phyloP scores from a whole-genome alignment of 2,888 invertebrate genomes.

The Epirrita christyi region DNA sequence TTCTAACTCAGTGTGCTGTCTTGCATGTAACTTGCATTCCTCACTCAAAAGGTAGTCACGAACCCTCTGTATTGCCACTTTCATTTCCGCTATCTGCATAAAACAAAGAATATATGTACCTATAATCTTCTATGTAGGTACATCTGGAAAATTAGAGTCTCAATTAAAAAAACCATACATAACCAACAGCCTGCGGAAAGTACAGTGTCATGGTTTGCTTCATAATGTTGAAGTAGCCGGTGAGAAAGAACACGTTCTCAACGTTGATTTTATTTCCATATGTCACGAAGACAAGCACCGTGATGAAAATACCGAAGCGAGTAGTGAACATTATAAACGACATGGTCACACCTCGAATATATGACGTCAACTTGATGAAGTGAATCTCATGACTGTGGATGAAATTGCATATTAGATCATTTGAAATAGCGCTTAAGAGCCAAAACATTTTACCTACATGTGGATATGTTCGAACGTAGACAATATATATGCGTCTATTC shows the following conservation, averaged over 20 bases:
- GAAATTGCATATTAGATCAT: not conserved
- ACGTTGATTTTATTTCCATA: conserved; percentile 86
- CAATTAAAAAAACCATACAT: conserved; percentile 51
- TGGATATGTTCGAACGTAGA: not conserved
- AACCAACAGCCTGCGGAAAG: conserved; percentile 85
- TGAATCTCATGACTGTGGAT: conserved; percentile 69
- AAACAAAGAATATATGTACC: not conserved
- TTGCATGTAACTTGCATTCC: conserved; percentile 62
- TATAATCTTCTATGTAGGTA: not conserved
- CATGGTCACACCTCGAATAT: conserved; percentile 84
- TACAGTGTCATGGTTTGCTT: conserved; percentile 90
- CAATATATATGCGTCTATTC: not conserved
- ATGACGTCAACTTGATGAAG: conserved; percentile 76
- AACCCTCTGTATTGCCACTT: conserved; percentile 74
- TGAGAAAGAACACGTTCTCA: conserved; percentile 89
- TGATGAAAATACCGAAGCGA: conserved; percentile 89
- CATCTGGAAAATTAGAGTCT: not conserved
- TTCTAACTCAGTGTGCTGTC: conserved; percentile 54
- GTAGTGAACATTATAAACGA: conserved; percentile 87
- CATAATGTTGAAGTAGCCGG: conserved; percentile 90
- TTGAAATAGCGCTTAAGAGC: too few relatives aligned
- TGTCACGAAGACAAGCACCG: conserved; percentile 86
- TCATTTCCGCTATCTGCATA: conserved; percentile 74
- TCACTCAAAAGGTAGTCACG: conserved; percentile 72
- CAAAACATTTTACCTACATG: too few relatives aligned